Conservation (phyloP, 2,888 invertebrate genomes). For the Thera britannica region DNA sequence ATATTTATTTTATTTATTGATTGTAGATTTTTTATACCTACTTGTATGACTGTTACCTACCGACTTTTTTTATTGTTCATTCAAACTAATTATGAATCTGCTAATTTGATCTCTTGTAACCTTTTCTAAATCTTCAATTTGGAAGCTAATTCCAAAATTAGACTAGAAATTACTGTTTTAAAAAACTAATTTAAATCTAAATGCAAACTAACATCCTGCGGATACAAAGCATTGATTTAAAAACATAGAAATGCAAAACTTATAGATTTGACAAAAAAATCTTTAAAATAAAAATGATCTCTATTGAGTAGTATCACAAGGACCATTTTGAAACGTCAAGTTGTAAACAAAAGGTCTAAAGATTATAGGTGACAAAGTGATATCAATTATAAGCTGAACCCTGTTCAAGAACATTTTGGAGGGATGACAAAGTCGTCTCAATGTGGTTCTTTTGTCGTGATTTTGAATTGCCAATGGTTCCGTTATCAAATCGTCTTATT, state of each 20-base stretch:
- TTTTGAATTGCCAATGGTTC: slow-evolving; percentile 43
- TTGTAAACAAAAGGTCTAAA: slow-evolving; percentile 21
- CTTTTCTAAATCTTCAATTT: slow-evolving; percentile 11
- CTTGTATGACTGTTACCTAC: no score
- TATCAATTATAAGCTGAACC: slow-evolving; percentile 15
- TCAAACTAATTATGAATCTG: neutral
- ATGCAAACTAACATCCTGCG: slow-evolving; percentile 40
- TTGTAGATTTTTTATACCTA: no score
- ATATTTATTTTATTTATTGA: no score
- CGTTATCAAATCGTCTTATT: slow-evolving; percentile 54
- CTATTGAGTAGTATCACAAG: no score
- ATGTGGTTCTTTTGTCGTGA: slow-evolving; percentile 23
- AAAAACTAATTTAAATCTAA: slow-evolving; percentile 21
- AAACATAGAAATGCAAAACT: slow-evolving; percentile 25
- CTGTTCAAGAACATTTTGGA: neutral
- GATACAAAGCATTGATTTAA: slow-evolving; percentile 23
- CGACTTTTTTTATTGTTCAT: neutral
- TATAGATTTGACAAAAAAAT: slow-evolving; percentile 22
- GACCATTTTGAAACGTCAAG: no score
- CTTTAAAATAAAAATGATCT: no score
- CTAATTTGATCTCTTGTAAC: neutral
- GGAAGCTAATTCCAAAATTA: slow-evolving; percentile 26
- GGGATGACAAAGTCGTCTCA: slow-evolving; percentile 14
- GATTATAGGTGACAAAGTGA: slow-evolving; percentile 21
- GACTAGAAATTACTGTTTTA: slow-evolving; percentile 35